Base-by-base conservation (phyloP, 2,888 invertebrate species). In the Mamestra brassicae region DNA sequence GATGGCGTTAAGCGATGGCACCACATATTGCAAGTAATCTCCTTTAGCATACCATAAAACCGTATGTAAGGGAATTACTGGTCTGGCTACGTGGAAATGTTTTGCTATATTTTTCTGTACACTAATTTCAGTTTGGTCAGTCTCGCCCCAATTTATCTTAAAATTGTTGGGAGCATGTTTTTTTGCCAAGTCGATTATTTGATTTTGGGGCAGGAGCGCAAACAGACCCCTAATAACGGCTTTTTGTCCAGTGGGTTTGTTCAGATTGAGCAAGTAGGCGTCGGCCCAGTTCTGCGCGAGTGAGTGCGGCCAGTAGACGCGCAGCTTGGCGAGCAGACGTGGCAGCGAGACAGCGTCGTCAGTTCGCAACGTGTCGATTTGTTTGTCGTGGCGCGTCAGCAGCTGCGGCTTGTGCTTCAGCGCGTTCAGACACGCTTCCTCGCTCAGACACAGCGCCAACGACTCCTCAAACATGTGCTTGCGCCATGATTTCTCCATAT, bases 1-100 rank as follows among this genome's bases (percentile, higher is more conserved):
- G 55, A 95, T 80, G 7, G 95, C 89, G 72, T 86, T 90, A 42
- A 95, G 85, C 17, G 95, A 94, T 8, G 94, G 92, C n/a, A 94
- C 87, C 10, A 89, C 88, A 74, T 88, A 94, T 78, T 94, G 94
- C 52, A 95, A 87, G 77, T 95, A 95, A 83, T 95, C 95, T 47
- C 94, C 94, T 86, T 92, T 93, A 5, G 94, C 93, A 78, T 92
- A 96, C 67, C 77, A 87, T 60, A 95, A 80, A 5, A 94, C 86
- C 6, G 87, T 75, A 11, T 93, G 90, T 52, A 93, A 84, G 13
- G 91, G 81, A 4, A 89, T 83, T 15, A 91, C 87, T 11, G 95
- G 95, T 82, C 95, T 91, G 52, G 94, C 90, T n/a, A 91, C 78
- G 78, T 93, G 87, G 87, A 95, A 89, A 75, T 90, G 87, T 83